Base-by-base conservation (phyloP, 2,888 invertebrate genomes). In the Formica aserva region DNA sequence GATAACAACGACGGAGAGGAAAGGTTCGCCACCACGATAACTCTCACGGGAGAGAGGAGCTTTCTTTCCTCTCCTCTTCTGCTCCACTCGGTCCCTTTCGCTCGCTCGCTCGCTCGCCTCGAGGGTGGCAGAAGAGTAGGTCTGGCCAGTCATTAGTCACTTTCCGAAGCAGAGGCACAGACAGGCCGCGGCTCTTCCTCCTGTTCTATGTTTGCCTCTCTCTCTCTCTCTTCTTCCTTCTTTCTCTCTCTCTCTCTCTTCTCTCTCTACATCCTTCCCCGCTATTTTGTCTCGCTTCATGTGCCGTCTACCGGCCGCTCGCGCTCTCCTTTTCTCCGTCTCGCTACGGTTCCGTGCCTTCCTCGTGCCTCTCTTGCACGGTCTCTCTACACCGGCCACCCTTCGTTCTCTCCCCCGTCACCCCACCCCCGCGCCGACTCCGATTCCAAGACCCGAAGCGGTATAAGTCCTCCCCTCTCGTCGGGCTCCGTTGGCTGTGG, bases 141-240 rank as follows among this genome's bases (percentile, higher is more conserved):
- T 91, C 90, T 89, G 90, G 89, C 90, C 91, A 94, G 94, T 94
- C 94, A 94, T 94, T 94, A 94, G 94, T 94, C 94, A 94, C 94
- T 94, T 94, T 94, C 94, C 94, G 94, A 94, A 94, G 94, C 94
- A 94, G 94, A 94, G 94, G 94, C 94, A 94, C 94, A 93, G 94
- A 93, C 93, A 92, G 92, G 92, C 94, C 92, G 92, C 90, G 93
- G 92, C 93, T 93, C 78, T 80, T 80, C 88, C 80, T 83, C 82
- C 85, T 83, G 74, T 74, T 85, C 82, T 75, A 81, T 67, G 82
- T 84, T 71, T 60, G 63, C 75, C 84, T n/a, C 74, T 75, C 74
- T 66, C 65, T 57, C 69, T 77, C 65, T n/a, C 45, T 29, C 77
- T 4, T 57, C 32, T n/a, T 66, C 1, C 63, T 35, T 71, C 66